Evolutionary conservation across 1,140 invertebrate genomes (phyloP).

Genomic region (Hypsibius dujardini): DNA sequence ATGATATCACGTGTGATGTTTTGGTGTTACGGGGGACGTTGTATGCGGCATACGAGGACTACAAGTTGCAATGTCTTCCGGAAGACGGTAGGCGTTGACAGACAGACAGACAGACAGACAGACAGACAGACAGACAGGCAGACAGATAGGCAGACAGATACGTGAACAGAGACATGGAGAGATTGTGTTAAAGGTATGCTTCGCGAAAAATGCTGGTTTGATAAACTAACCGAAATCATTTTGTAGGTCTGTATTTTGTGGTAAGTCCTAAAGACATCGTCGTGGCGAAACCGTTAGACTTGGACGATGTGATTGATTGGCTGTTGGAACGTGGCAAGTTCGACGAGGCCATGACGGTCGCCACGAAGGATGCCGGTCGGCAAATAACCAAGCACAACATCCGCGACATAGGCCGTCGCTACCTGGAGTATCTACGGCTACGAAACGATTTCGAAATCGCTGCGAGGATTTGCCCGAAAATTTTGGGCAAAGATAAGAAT

Average conservation of each 20-base stretch:
- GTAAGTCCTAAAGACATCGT: slow-evolving; percentile 87
- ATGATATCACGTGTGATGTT: slow-evolving; percentile 64
- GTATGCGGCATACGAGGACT: slow-evolving; percentile 75
- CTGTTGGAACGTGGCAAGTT: slow-evolving; percentile 53
- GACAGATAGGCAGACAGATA: too few species aligned
- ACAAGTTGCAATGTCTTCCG: slow-evolving; percentile 43
- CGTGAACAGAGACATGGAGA: too few species aligned
- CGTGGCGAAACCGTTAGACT: slow-evolving; percentile 68
- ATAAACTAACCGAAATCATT: too few species aligned
- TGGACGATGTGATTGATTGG: slow-evolving; percentile 80
- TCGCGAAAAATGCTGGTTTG: too few species aligned
- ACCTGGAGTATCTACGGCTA: slow-evolving; percentile 62
- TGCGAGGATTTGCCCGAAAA: slow-evolving; percentile 59
- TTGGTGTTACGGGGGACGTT: slow-evolving; percentile 57
- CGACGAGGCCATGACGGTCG: slow-evolving; percentile 52
- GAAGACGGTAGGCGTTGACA: slow-evolving; percentile 13
- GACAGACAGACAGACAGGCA: too few species aligned
- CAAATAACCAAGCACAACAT: slow-evolving; percentile 41
- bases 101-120: too few species aligned
- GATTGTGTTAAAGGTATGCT: too few species aligned
- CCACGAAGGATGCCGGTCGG: slow-evolving; percentile 40
- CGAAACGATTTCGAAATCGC: slow-evolving; percentile 58
- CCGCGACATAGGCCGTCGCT: slow-evolving; percentile 55
- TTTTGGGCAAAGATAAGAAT: slow-evolving; percentile 54
- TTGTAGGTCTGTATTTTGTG: slow-evolving; percentile 44